phyloP scores from a whole-genome alignment of 2,113 vertebrate genomes.

The Donacobius atricapilla region DNA sequence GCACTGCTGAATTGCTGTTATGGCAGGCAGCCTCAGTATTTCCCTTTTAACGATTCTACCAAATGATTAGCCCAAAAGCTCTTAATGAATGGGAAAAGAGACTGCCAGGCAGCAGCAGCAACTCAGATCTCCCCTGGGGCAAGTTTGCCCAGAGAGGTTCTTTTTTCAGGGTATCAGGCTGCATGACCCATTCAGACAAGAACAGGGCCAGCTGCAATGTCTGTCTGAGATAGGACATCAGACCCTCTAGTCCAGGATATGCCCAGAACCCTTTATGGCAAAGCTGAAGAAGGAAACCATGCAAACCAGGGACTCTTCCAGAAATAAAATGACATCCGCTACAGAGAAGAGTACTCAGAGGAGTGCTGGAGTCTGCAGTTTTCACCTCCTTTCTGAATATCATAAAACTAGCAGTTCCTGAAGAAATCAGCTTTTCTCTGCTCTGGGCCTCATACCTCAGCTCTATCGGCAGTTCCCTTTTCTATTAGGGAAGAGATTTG shows the following conservation, averaged over 20 bases:
- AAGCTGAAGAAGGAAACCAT: background rate
- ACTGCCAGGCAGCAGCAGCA: background rate
- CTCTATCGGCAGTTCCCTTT: background rate
- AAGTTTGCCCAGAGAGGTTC: background rate
- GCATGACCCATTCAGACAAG: background rate
- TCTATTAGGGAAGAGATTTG: background rate
- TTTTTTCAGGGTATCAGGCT: background rate
- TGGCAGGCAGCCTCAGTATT: background rate
- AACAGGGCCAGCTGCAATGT: background rate
- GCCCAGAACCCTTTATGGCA: background rate
- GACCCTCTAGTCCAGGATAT: background rate
- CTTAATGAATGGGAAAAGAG: background rate
- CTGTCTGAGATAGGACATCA: background rate
- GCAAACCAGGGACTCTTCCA: background rate
- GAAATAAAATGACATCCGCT: background rate
- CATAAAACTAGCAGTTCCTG: background rate
- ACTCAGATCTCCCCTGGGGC: background rate
- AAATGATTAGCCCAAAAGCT: slow-evolving; percentile 24
- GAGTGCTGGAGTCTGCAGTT: background rate
- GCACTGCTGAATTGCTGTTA: background rate
- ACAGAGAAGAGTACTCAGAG: background rate
- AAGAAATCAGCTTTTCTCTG: background rate
- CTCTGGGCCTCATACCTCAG: background rate
- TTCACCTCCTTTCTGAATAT: background rate
- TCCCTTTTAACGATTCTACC: slow-evolving; percentile 14